Evolutionary conservation across 2,113 vertebrate species (phyloP).

Genomic region (Hyaena hyaena): DNA sequence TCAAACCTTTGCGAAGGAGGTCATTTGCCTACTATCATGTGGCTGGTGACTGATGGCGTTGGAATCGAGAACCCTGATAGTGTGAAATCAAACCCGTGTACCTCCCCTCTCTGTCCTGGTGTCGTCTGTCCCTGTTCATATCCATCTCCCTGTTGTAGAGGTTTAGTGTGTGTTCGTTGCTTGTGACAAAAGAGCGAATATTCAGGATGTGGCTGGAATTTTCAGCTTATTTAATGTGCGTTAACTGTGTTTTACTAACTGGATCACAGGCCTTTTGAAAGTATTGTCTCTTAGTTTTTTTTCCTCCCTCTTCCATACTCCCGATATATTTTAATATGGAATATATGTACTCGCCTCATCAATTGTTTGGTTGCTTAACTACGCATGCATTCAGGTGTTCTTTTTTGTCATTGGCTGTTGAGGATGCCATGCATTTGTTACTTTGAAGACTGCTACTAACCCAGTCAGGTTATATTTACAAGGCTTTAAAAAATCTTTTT

Average conservation of each 20-base stretch:
- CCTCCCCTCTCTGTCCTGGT: neutral
- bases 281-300: neutral
- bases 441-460: neutral
- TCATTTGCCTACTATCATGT: neutral
- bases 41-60: neutral
- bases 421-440: neutral
- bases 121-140: neutral
- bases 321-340: neutral
- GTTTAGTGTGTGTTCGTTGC: neutral
- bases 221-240: neutral
- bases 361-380: neutral
- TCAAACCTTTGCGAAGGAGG: neutral
- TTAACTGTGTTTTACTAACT: neutral
- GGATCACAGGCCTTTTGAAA: neutral
- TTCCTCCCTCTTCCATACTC: neutral
- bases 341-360: neutral
- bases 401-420: neutral
- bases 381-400: neutral
- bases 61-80: neutral
- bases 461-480: neutral
- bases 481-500: too few relatives aligned
- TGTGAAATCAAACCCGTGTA: neutral
- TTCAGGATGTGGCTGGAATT: neutral
- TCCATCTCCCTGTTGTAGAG: neutral
- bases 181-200: neutral